Evolutionary conservation across 35 echinoderm and acorn worm species (phyloP).

Genomic region (Stichopus chloronotus): DNA sequence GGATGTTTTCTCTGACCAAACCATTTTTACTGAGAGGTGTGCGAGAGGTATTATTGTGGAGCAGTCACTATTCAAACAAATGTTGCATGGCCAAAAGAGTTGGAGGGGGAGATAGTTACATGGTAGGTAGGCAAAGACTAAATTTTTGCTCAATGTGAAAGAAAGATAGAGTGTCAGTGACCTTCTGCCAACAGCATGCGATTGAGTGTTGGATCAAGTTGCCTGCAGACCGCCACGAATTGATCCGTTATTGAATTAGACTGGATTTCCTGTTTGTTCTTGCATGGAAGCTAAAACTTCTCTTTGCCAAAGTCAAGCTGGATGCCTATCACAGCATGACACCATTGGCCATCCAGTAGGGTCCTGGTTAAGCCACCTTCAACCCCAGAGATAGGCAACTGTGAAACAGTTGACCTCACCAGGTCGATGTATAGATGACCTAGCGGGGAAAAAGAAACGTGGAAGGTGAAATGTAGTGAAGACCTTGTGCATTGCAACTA

Average conservation of each 20-base stretch:
- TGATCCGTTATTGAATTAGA: slow-evolving; percentile 25
- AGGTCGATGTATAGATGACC: not conserved
- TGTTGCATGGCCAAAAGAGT: slow-evolving; percentile 6
- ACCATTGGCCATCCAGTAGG: not conserved
- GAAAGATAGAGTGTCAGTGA: slow-evolving; percentile 11
- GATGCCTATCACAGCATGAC: slow-evolving; percentile 22
- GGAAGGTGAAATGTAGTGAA: too few relatives aligned
- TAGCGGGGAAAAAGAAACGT: too few relatives aligned
- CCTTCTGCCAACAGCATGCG: slow-evolving; percentile 4
- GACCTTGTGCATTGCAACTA: too few relatives aligned
- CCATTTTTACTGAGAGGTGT: slow-evolving; percentile 46
- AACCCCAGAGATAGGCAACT: not conserved
- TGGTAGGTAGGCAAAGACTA: too few relatives aligned
- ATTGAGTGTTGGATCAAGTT: slow-evolving; percentile 20
- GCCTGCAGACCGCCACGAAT: slow-evolving; percentile 18
- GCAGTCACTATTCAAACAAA: slow-evolving; percentile 38
- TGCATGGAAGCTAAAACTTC: not conserved
- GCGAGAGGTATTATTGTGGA: slow-evolving; percentile 9
- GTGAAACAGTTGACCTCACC: not conserved
- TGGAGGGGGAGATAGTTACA: not conserved
- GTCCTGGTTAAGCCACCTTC: not conserved
- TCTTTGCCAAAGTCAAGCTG: not conserved
- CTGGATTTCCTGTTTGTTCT: slow-evolving; percentile 40
- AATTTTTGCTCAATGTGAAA: not conserved
- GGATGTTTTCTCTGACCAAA: slow-evolving; percentile 1